Evolutionary conservation across 2,113 vertebrate species (phyloP).

Genomic region (Anarhynchus alexandrinus): DNA sequence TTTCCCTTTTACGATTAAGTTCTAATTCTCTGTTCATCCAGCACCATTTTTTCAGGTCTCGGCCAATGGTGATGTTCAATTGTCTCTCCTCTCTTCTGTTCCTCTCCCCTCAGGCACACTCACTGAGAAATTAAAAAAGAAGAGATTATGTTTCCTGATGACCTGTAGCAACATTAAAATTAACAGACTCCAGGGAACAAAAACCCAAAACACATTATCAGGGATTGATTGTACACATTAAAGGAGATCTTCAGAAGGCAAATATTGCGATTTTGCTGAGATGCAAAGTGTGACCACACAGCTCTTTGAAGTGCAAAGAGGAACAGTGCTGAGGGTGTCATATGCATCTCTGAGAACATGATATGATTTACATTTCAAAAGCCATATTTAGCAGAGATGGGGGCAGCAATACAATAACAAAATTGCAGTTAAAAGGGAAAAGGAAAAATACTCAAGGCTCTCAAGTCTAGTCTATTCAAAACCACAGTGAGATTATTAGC

Average conservation of each 20-base stretch:
- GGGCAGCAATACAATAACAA: conserved; percentile 66
- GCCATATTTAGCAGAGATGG: conserved; percentile 64
- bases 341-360: conserved; percentile 47
- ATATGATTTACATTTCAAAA: conserved; percentile 66
- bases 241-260: conserved; percentile 64
- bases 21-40: conserved; percentile 56
- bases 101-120: conserved; percentile 58
- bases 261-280: conserved; percentile 73
- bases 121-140: conserved; percentile 76
- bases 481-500: conserved; percentile 22
- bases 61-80: conserved; percentile 10
- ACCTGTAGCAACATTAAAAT: conserved; percentile 58
- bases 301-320: conserved; percentile 73
- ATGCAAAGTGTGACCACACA: conserved; percentile 74
- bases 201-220: conserved; percentile 34
- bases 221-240: conserved; percentile 46
- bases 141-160: conserved; percentile 71
- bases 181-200: conserved; percentile 46
- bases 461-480: conserved; percentile 46
- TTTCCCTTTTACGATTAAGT: conserved; percentile 51
- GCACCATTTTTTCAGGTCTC: conserved; percentile 61
- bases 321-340: conserved; percentile 63
- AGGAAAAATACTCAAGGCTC: conserved; percentile 54
- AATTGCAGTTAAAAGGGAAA: conserved; percentile 59
- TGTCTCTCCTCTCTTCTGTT: conserved; percentile 54